A percentile compares a stretch with the other conserved stretches of the same genome.
Conservation (phyloP, 2,113 vertebrate genomes). For the Amphilophus citrinellus region DNA sequence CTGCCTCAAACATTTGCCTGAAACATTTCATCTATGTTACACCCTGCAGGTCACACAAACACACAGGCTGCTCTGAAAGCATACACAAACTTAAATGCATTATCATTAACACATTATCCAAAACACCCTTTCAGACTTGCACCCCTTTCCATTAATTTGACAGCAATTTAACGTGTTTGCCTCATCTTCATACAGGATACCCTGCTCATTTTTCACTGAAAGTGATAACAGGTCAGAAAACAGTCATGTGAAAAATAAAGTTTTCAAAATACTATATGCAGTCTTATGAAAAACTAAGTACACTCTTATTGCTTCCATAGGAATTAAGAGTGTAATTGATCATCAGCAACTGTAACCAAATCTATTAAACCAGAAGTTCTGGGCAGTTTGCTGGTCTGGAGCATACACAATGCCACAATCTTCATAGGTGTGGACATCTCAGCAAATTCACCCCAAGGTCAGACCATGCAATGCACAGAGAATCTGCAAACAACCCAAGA, state of each 20-base stretch:
- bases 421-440: not conserved
- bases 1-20: slow-evolving; percentile 17
- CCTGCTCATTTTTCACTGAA: not conserved
- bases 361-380: not conserved
- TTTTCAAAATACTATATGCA: not conserved
- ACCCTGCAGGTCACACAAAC: slow-evolving; percentile 31
- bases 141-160: not conserved
- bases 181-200: not conserved
- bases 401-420: not conserved
- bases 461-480: not conserved
- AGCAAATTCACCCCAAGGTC: not conserved
- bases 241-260: not conserved
- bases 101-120: slow-evolving; percentile 34
- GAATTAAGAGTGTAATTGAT: not conserved
- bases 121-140: not conserved
- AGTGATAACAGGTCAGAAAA: not conserved
- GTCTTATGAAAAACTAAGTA: not conserved
- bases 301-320: fast-evolving
- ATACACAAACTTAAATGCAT: slow-evolving; percentile 15
- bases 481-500: not conserved
- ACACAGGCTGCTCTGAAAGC: slow-evolving; percentile 1
- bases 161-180: not conserved
- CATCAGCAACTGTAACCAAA: not conserved
- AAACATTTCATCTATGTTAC: slow-evolving; percentile 8
- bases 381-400: not conserved